These are phyloP conservation scores for Cephalopachus bancanus DNA, from an alignment of 2,797 vertebrate genomes.

Conservation along the genomic window DNA sequence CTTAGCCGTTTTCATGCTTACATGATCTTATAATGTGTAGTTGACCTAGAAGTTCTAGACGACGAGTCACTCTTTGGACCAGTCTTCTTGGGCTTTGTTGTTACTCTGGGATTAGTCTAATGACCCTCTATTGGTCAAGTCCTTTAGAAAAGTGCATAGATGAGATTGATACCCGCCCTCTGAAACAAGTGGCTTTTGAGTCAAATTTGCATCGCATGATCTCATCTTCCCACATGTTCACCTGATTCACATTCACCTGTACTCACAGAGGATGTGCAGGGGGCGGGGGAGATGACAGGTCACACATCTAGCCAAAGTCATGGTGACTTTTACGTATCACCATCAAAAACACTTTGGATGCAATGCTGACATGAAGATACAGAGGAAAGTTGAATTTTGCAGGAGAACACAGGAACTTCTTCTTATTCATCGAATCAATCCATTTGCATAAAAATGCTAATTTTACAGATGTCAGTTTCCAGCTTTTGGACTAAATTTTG, in stretches of 20 bases:
- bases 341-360: rapidly evolving
- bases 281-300: background rate
- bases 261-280: background rate
- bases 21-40: too few species aligned
- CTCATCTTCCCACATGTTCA: rapidly evolving
- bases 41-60: background rate
- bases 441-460: background rate
- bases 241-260: too few species aligned
- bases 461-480: background rate
- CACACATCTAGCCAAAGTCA: background rate
- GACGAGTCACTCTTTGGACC: background rate
- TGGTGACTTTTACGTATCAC: rapidly evolving
- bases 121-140: background rate
- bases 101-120: background rate
- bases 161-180: too few species aligned
- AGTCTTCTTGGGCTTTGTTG: background rate
- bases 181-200: background rate
- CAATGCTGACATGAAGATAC: background rate
- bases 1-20: background rate
- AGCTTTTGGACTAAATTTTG: background rate
- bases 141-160: background rate
- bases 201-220: too few species aligned
- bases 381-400: background rate
- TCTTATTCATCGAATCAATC: background rate
- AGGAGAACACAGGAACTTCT: too few species aligned